A percentile compares a stretch with the other conserved stretches of the same genome.
phyloP scores from a whole-genome alignment of 1,140 invertebrate genomes.

The Drosophila elegans region DNA sequence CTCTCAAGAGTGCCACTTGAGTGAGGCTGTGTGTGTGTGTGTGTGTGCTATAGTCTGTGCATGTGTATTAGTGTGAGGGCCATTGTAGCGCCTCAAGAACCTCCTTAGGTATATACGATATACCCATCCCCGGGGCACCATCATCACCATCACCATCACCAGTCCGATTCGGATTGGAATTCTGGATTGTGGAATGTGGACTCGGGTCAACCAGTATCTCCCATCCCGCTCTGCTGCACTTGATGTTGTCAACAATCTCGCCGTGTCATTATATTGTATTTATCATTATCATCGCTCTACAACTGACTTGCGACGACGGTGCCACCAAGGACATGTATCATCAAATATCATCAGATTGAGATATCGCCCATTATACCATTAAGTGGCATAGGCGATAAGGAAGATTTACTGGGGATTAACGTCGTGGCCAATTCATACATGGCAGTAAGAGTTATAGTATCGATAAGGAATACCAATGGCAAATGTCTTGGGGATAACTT shows the following conservation, averaged over 20 bases:
- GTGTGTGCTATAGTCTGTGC: neutral
- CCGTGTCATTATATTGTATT: slow-evolving; percentile 79
- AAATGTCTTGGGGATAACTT: too few relatives aligned
- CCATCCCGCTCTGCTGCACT: slow-evolving; percentile 46
- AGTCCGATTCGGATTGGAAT: neutral
- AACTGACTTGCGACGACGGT: neutral
- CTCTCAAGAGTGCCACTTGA: slow-evolving; percentile 72
- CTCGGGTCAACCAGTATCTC: neutral
- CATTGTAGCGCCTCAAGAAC: slow-evolving; percentile 46
- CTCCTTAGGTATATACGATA: slow-evolving; percentile 4
- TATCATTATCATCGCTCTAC: slow-evolving; percentile 69
- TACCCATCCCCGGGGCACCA: neutral
- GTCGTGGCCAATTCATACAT: neutral
- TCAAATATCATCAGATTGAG: slow-evolving; percentile 2
- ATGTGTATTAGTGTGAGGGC: slow-evolving; percentile 19
- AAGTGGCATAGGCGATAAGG: neutral
- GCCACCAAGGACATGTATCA: neutral
- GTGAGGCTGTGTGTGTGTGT: slow-evolving; percentile 15
- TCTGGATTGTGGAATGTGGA: slow-evolving; percentile 1
- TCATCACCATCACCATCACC: neutral
- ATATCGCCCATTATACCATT: slow-evolving; percentile 1
- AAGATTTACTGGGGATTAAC: neutral
- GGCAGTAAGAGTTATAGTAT: neutral
- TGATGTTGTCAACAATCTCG: slow-evolving; percentile 75
- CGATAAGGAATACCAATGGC: neutral